Conservation (phyloP, 2,113 vertebrate species). For the Cairina moschata region DNA sequence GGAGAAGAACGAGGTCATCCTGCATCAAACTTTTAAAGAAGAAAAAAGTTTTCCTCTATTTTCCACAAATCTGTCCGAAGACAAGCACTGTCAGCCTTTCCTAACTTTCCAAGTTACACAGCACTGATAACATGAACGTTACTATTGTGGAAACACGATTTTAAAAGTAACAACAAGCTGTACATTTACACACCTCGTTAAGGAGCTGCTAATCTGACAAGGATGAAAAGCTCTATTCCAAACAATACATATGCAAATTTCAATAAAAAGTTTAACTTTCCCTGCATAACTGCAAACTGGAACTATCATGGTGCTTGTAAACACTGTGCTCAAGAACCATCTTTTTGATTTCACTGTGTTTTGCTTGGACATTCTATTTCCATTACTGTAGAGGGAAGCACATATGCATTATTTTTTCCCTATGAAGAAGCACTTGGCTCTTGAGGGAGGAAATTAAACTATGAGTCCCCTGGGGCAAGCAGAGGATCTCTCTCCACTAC, state of each 20-base stretch:
- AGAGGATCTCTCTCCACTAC: not conserved
- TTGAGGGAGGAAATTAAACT: slow-evolving; percentile 1
- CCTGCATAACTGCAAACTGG: not conserved
- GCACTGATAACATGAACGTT: not conserved
- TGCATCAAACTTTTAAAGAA: not conserved
- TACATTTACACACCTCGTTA: not conserved
- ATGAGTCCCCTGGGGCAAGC: not conserved
- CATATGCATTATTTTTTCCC: not conserved
- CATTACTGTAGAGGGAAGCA: not conserved
- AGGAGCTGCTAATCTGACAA: not conserved
- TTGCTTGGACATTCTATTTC: not conserved
- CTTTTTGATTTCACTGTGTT: not conserved
- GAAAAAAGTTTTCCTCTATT: not conserved
- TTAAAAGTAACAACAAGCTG: not conserved
- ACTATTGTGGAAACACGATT: not conserved
- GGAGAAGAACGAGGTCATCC: not conserved
- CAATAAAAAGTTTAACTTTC: not conserved
- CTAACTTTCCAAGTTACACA: not conserved
- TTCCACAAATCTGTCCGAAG: not conserved
- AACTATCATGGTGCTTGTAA: not conserved
- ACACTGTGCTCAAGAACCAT: not conserved
- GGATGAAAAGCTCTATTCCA: not conserved
- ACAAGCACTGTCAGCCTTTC: not conserved
- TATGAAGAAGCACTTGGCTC: not conserved
- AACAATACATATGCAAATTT: not conserved